These are phyloP conservation scores for Siderastrea siderea DNA, from an alignment of 92 coral and sea anemone genomes.

Conservation along the genomic window DNA sequence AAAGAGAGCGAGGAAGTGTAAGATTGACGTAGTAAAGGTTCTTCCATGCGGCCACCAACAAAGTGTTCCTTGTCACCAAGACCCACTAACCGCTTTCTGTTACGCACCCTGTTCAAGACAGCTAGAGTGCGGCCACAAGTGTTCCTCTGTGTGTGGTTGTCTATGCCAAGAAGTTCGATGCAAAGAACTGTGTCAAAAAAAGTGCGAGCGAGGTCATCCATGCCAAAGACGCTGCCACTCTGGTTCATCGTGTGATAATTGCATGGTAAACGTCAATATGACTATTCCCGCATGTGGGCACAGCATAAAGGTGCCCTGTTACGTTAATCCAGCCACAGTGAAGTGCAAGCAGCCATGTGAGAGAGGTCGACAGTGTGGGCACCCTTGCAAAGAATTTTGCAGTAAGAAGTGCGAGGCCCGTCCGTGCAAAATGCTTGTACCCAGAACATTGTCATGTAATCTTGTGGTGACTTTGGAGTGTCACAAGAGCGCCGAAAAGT, in stretches of 20 bases:
- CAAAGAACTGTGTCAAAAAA: conserved; percentile 28
- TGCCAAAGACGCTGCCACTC: conserved; percentile 69
- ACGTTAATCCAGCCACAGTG: conserved; percentile 14
- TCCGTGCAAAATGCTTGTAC: conserved; percentile 34
- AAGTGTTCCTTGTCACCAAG: conserved; percentile 24
- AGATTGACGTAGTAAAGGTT: not conserved
- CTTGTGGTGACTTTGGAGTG: conserved; percentile 53
- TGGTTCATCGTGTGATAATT: conserved; percentile 50
- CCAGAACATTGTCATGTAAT: conserved; percentile 57
- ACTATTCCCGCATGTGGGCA: conserved; percentile 71
- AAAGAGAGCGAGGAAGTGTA: not conserved
- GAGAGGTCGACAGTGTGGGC: conserved; percentile 50
- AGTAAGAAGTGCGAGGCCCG: conserved; percentile 19
- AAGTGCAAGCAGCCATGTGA: conserved; percentile 58
- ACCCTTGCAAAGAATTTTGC: conserved; percentile 46
- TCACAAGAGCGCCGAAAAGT: conserved; percentile 20
- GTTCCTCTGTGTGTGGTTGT: conserved; percentile 2
- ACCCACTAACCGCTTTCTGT: conserved; percentile 20
- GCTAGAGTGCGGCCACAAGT: conserved; percentile 30
- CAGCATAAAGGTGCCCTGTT: conserved; percentile 42
- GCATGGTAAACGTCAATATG: conserved; percentile 37
- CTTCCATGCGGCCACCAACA: conserved; percentile 71
- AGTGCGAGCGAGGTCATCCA: conserved; percentile 51
- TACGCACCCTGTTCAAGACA: not conserved
- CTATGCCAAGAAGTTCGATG: conserved; percentile 6